Evolutionary conservation across 2,888 invertebrate genomes (phyloP), one percentile per base, ranked within the genome.

Genomic region (Drosophila niveifrons): DNA sequence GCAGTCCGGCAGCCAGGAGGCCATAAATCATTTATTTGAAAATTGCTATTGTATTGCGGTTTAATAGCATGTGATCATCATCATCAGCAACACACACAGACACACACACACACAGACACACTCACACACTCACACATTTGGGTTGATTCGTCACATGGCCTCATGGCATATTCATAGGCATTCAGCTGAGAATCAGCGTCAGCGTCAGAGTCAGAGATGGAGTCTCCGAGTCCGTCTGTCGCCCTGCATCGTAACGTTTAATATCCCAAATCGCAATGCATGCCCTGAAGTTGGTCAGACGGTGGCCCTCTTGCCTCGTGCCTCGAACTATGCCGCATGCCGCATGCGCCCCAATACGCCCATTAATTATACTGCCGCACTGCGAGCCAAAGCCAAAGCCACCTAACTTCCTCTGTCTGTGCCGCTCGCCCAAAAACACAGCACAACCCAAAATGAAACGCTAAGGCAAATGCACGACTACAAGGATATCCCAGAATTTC

Each of bases 31-130:
- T 84, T 84, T 85, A 87, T 87, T 82, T 84, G 82, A 87, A 84
- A 87, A 84, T 87, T 84, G 84, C 85, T 78, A 78, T 84, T 84
- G 85, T 87, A 84, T 87, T 87, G 84, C 88, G 85, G 88, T 82
- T 84, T 84, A 84, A 84, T 84, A 82, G 88, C 88, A 84, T 84
- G 82, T 75, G 88, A 84, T 87, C 78, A 82, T 82, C 85, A 79
- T 69, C 81, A 78, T 59, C 76, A 67, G 51, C 43, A 43, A 61
- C 31, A 50, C 55, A 59, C 46, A 51, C 41, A 39, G n/a, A n/a
- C 52, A 52, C 56, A 66, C 44, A 10, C 55, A 52, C 56, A 57
- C 51, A 61, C 39, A 41, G 18, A 46, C 48, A 46, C 15, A 57
- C 39, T 52, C 48, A 15, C 39, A 50, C 13, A 57, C 36, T 52